Conservation (phyloP, 2,113 vertebrate species). For the Triplophysa siluroides region DNA sequence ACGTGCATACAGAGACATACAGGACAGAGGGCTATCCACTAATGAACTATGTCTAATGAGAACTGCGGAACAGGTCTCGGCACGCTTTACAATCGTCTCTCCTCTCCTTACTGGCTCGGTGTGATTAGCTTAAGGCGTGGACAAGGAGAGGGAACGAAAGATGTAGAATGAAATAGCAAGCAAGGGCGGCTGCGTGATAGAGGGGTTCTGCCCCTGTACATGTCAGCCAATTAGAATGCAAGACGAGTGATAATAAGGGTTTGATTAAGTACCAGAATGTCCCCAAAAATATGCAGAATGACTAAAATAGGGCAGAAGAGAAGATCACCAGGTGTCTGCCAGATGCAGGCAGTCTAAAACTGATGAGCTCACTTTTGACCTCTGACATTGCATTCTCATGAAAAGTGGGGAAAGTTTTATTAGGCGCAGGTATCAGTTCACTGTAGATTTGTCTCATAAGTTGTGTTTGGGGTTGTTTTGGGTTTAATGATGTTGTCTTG, state of each 20-base stretch:
- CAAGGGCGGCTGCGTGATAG: constrained; percentile 51
- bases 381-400: constrained; percentile 61
- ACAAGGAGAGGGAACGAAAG: constrained; percentile 33
- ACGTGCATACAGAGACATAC: background rate
- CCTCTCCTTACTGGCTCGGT: constrained; percentile 30
- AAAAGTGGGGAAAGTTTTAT: background rate
- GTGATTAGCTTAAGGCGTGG: constrained; percentile 56
- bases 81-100: constrained; percentile 32
- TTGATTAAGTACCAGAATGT: constrained; percentile 73
- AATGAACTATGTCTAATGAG: background rate
- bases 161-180: constrained; percentile 21
- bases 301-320: constrained; percentile 55
- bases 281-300: constrained; percentile 64
- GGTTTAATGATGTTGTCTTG: too few species aligned
- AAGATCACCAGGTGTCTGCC: constrained; percentile 70
- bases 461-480: too few species aligned
- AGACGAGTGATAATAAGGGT: constrained; percentile 76
- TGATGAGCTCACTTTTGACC: constrained; percentile 70
- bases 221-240: constrained; percentile 72
- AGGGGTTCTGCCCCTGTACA: constrained; percentile 57
- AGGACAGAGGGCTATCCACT: background rate
- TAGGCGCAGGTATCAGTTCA: background rate
- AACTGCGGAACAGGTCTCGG: constrained; percentile 24
- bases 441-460: too few species aligned
- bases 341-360: constrained; percentile 74